Conservation (phyloP, 2,113 vertebrate species). For the Aix galericulata region DNA sequence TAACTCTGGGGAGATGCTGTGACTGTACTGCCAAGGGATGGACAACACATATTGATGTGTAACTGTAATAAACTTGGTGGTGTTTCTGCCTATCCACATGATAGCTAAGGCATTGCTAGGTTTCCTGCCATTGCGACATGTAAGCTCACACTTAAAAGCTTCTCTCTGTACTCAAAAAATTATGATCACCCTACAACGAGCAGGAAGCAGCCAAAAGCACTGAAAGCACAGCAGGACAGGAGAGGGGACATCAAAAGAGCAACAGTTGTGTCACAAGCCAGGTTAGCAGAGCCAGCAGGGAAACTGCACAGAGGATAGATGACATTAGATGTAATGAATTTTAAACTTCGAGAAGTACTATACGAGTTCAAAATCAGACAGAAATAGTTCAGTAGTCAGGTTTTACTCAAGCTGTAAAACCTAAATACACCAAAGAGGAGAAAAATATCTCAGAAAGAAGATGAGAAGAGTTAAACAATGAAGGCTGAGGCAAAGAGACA, state of each 20-base stretch:
- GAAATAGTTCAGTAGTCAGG: neutral
- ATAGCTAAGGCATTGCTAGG: neutral
- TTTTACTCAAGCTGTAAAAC: too few relatives aligned
- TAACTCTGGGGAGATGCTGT: neutral
- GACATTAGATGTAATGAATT: neutral
- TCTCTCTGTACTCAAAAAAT: neutral
- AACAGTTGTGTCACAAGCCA: constrained; percentile 3
- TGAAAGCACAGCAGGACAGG: neutral
- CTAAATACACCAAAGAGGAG: neutral
- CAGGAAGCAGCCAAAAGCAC: neutral
- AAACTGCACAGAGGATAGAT: neutral
- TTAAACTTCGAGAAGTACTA: neutral
- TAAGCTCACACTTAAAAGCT: neutral
- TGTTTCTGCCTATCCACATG: neutral
- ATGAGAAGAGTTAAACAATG: neutral
- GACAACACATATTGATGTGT: neutral
- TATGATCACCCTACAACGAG: neutral
- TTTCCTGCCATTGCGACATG: neutral
- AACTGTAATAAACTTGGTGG: neutral
- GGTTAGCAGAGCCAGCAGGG: constrained; percentile 1
- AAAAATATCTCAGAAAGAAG: neutral
- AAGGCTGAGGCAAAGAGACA: neutral
- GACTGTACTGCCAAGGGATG: neutral
- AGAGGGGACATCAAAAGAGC: neutral
- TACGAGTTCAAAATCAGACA: neutral